These are phyloP conservation scores for Lophochroa leadbeateri DNA, from an alignment of 2,113 vertebrate genomes.

Conservation along the genomic window DNA sequence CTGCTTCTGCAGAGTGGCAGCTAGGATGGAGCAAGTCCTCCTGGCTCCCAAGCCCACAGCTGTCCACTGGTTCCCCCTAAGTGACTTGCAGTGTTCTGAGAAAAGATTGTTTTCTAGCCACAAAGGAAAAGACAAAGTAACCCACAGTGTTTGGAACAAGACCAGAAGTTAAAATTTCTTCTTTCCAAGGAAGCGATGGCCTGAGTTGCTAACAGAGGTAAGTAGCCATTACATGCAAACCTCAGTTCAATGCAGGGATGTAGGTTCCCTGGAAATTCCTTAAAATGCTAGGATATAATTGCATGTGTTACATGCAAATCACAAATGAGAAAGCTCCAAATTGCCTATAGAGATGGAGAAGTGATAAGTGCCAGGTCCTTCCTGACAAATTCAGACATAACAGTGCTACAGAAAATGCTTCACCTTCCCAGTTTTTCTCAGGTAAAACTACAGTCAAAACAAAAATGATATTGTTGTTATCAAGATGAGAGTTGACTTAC, in stretches of 20 bases:
- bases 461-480: neutral
- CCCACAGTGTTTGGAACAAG: neutral
- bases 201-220: neutral
- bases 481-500: neutral
- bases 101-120: neutral
- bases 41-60: neutral
- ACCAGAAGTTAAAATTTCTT: neutral
- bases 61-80: neutral
- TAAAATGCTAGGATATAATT: neutral
- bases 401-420: neutral
- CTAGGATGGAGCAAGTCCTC: neutral
- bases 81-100: neutral
- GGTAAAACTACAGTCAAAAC: neutral
- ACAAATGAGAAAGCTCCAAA: neutral
- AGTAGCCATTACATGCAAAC: neutral
- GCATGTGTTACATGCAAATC: neutral
- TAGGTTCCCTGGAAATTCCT: neutral
- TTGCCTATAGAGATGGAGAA: neutral
- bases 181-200: neutral
- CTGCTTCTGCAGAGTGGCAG: neutral
- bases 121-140: neutral
- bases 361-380: neutral
- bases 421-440: neutral
- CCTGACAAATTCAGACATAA: neutral
- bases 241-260: neutral